Evolutionary conservation across 2,888 invertebrate species (phyloP).

Genomic region (Branchipolynoe longqiensis): DNA sequence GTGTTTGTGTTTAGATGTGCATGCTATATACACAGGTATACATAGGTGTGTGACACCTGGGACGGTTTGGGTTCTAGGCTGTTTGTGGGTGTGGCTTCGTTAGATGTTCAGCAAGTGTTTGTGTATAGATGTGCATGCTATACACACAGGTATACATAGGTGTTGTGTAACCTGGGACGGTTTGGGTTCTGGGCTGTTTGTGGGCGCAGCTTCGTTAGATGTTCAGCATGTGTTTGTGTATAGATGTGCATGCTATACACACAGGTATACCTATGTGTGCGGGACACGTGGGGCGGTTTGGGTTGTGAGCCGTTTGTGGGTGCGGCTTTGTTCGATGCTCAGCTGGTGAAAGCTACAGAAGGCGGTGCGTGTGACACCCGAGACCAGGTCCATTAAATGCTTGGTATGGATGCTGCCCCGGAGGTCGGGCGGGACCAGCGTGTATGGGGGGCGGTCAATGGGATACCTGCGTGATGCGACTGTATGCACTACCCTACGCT

Average conservation of each 20-base stretch:
- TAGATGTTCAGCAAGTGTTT: too few species aligned
- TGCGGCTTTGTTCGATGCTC: too few species aligned
- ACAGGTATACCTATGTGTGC: neutral
- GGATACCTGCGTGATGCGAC: too few species aligned
- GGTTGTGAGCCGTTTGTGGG: neutral
- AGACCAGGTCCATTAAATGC: neutral
- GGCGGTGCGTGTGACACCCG: conserved; percentile 9
- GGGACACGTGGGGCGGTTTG: neutral
- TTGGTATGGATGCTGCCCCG: neutral
- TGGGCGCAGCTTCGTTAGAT: neutral
- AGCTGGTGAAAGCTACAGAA: too few species aligned
- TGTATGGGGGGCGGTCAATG: neutral
- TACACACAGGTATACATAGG: neutral
- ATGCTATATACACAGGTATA: neutral
- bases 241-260: neutral
- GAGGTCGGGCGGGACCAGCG: neutral
- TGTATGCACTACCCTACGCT: too few species aligned
- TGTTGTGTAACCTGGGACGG: neutral
- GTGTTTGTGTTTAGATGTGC: neutral
- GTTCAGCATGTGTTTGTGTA: too few species aligned
- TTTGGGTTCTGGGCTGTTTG: neutral
- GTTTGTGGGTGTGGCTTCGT: neutral
- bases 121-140: neutral
- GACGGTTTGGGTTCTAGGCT: neutral
- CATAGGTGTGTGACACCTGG: neutral